Conservation (phyloP, 2,888 invertebrate species). For the Acanthoscelides obtectus region DNA sequence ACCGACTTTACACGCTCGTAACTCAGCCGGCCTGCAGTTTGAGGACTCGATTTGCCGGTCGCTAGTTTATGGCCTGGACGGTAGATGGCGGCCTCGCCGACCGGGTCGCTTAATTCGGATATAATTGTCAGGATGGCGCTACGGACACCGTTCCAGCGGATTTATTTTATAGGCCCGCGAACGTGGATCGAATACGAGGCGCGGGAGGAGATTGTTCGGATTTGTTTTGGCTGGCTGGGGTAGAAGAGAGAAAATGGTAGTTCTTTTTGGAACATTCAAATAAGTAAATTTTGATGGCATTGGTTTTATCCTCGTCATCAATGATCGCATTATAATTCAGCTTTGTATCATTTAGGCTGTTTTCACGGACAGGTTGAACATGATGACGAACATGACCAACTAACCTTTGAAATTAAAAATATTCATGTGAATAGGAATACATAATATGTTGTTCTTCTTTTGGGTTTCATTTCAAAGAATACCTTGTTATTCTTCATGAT, state of each 20-base stretch:
- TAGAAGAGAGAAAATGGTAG: background rate
- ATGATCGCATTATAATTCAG: no score
- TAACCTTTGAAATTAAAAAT: no score
- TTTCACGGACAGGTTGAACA: no score
- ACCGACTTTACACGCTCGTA: background rate
- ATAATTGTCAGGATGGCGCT: constrained; percentile 16
- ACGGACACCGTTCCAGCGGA: background rate
- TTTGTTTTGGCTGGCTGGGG: background rate
- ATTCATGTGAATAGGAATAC: no score
- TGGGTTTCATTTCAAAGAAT: no score
- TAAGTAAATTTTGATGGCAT: no score
- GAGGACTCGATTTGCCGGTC: background rate
- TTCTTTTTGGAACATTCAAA: no score
- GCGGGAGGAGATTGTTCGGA: background rate
- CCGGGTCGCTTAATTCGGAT: constrained; percentile 10
- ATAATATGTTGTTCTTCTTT: no score
- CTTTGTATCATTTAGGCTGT: no score
- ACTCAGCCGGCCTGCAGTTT: background rate
- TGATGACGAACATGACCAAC: no score
- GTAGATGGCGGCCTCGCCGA: background rate
- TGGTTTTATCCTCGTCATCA: no score
- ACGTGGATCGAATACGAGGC: background rate
- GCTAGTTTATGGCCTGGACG: background rate
- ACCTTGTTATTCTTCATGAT: no score
- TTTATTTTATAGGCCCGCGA: background rate